phyloP scores from a whole-genome alignment of 2,113 vertebrate genomes.

The Callopanchax toddi region DNA sequence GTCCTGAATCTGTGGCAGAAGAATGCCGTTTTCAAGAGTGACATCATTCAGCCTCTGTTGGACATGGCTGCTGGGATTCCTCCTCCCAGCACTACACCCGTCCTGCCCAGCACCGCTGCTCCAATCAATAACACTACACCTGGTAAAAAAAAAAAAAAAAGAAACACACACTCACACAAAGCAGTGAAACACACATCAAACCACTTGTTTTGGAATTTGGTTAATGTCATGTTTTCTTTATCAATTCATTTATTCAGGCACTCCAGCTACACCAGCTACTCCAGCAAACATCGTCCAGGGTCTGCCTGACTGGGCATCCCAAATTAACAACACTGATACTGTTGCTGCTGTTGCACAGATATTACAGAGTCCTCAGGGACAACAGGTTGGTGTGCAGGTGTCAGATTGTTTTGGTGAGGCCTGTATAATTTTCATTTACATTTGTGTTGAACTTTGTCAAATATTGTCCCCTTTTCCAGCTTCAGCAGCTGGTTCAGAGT shows the following conservation, averaged over 20 bases:
- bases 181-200: neutral
- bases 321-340: conserved; percentile 95
- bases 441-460: neutral
- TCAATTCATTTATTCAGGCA: conserved; percentile 78
- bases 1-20: conserved; percentile 99
- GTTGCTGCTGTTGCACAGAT: conserved; percentile 97
- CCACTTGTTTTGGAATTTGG: neutral
- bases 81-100: conserved; percentile 91
- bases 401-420: no score
- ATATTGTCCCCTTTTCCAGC: conserved; percentile 69
- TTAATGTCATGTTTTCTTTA: neutral
- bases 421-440: neutral
- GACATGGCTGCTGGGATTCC: conserved; percentile 97
- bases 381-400: conserved; percentile 85
- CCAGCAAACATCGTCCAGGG: conserved; percentile 93
- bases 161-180: no score
- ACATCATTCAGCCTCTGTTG: conserved; percentile 97
- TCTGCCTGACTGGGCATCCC: conserved; percentile 97
- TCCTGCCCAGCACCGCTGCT: conserved; percentile 86
- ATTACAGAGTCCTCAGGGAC: conserved; percentile 96
- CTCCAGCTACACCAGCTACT: conserved; percentile 95
- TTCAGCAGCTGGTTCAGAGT: conserved; percentile 97
- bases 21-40: conserved; percentile 98
- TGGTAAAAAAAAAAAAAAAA: conserved; percentile 82
- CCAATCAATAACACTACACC: conserved; percentile 94